Evolutionary conservation across 2,888 invertebrate genomes (phyloP).

Genomic region (Pterostichus niger): DNA sequence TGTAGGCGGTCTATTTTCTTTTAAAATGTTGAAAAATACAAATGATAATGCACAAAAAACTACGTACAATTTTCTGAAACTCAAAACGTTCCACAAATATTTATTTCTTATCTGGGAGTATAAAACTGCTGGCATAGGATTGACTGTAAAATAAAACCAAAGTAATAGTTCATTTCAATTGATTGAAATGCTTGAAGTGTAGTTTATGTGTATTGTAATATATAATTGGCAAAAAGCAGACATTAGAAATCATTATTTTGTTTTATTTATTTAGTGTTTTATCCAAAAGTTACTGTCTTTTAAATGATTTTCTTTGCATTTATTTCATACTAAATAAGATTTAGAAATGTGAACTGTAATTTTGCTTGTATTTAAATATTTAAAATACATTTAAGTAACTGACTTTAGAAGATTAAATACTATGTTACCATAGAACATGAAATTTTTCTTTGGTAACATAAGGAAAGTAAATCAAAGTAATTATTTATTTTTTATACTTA

Average conservation of each 20-base stretch:
- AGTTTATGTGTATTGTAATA: constrained; percentile 44
- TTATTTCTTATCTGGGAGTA: constrained; percentile 34
- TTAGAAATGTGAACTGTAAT: background rate
- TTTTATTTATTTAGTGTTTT: constrained; percentile 7
- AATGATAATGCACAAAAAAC: background rate
- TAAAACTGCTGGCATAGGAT: constrained; percentile 41
- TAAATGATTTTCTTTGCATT: background rate
- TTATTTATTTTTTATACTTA: constrained; percentile 61
- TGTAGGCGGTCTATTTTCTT: too few relatives aligned
- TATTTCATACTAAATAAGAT: constrained; percentile 4
- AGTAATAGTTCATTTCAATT: constrained; percentile 45
- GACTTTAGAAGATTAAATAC: too few relatives aligned
- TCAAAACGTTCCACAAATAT: background rate
- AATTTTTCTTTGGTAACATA: too few relatives aligned
- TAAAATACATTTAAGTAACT: too few relatives aligned
- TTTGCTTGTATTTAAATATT: too few relatives aligned
- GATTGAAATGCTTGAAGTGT: constrained; percentile 13
- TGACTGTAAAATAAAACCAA: constrained; percentile 44
- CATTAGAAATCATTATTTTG: background rate
- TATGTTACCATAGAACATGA: too few relatives aligned
- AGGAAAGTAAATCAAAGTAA: background rate
- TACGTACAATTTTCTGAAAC: background rate
- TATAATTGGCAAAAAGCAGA: constrained; percentile 21
- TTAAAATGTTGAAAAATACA: too few relatives aligned
- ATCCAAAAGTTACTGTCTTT: too few relatives aligned